A percentile compares a stretch with the other conserved stretches of the same genome.
These are phyloP conservation scores for Sturnira hondurensis DNA, from an alignment of 2,113 vertebrate genomes.

Conservation along the genomic window DNA sequence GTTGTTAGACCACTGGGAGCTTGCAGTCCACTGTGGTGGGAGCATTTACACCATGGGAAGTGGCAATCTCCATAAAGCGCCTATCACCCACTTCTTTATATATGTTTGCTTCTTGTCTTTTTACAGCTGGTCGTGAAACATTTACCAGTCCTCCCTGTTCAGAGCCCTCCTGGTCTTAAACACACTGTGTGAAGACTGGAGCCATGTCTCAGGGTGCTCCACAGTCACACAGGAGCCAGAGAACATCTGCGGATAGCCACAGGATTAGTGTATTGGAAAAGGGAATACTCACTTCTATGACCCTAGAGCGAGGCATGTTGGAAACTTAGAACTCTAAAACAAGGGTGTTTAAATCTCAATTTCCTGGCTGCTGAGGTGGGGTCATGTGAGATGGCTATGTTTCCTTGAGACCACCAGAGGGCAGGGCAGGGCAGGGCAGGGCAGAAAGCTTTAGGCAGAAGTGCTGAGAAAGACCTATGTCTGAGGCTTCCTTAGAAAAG, in stretches of 20 bases:
- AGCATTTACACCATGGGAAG: not conserved
- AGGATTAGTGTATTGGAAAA: not conserved
- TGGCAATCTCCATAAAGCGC: not conserved
- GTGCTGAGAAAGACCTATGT: fast-evolving
- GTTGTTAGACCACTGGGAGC: not conserved
- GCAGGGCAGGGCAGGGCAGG: conserved; percentile 38
- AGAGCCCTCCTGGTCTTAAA: not conserved
- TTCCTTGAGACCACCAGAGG: not conserved
- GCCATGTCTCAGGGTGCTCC: no score
- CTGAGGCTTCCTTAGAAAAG: no score
- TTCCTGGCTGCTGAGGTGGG: not conserved
- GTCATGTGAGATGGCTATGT: not conserved
- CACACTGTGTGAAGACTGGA: not conserved
- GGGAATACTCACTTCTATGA: not conserved
- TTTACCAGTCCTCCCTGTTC: not conserved
- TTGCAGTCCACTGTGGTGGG: not conserved
- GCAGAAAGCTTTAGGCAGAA: not conserved
- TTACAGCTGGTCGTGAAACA: not conserved
- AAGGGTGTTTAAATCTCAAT: not conserved
- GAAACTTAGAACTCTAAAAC: not conserved
- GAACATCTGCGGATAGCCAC: not conserved
- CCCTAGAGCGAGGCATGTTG: not conserved
- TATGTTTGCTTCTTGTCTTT: not conserved
- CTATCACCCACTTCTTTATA: not conserved
- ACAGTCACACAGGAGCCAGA: not conserved